phyloP scores from a whole-genome alignment of 2,797 vertebrate genomes.

The Cyprinella venusta region DNA sequence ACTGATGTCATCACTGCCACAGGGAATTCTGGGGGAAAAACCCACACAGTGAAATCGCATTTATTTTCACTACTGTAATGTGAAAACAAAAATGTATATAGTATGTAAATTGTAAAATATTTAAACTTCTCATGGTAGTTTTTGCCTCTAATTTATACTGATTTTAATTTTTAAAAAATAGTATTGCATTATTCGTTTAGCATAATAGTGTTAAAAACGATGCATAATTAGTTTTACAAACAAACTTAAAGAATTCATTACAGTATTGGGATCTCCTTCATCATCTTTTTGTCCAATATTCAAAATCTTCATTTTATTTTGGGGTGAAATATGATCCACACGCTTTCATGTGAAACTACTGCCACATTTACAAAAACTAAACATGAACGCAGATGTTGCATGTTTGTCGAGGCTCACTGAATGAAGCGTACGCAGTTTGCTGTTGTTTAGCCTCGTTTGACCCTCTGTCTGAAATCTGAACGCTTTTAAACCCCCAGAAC shows the following conservation, averaged over 20 bases:
- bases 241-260: neutral
- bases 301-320: neutral
- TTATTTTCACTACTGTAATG: neutral
- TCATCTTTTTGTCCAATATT: neutral
- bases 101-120: neutral
- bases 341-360: neutral
- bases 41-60: neutral
- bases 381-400: too few relatives aligned
- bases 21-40: neutral
- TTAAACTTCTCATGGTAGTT: neutral
- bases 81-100: neutral
- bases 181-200: neutral
- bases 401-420: neutral
- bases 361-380: neutral
- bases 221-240: neutral
- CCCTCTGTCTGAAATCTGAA: neutral
- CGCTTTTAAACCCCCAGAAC: slow-evolving; percentile 20
- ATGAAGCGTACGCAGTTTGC: neutral
- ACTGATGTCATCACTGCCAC: neutral
- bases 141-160: neutral
- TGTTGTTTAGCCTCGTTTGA: neutral
- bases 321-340: slow-evolving; percentile 14
- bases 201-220: neutral
- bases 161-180: neutral
- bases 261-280: neutral